Base-by-base conservation (phyloP, 2,113 vertebrate genomes). In the Atlantisia rogersi region DNA sequence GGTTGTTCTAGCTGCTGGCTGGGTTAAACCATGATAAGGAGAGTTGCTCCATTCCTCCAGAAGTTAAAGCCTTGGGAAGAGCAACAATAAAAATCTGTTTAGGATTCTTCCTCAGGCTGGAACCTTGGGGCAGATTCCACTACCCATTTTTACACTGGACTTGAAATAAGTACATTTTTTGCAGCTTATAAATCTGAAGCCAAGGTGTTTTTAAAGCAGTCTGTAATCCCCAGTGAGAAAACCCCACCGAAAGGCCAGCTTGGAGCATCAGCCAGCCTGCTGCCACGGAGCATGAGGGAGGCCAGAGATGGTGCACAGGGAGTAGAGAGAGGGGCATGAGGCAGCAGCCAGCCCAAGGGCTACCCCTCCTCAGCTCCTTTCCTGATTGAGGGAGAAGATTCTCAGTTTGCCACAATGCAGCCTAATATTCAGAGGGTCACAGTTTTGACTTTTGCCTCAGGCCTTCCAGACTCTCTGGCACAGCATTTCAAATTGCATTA, bases 401-500 rank as follows among this genome's bases (percentile, higher is more conserved):
- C 48, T 70, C 75, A 80, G 60, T 39, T 86, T 71, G 69, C 55
- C 65, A 52, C 1, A 2, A 31, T 1, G 18, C 24, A 24, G 31
- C 18, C 91, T 78, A 37, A 84, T 55, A 86, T 68, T 85, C 42
- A 84, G 65, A 89, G 56, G 69, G 52, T 91, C 69, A 68, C 42
- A 71, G 65, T 79, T 91, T 60, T 21, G 8, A 62, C 87, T 91
- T 78, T 32, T 46, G 87, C 94, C 70, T 70, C 70, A 68, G 78
- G 94, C 67, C 39, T 85, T 62, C 46, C 56, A 75, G 65, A 50
- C 63, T 91, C 44, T 68, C 69, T 64, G 62, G 62, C 53, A 76
- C 35, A 91, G 82, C 40, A 75, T 75, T 91, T 91, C 91, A 84
- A 86, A 86, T 44, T 76, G 44, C 35, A 60, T 91, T 92, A 79